These are phyloP conservation scores for Caradrina clavipalpis DNA, from an alignment of 2,888 invertebrate genomes.

Conservation along the genomic window DNA sequence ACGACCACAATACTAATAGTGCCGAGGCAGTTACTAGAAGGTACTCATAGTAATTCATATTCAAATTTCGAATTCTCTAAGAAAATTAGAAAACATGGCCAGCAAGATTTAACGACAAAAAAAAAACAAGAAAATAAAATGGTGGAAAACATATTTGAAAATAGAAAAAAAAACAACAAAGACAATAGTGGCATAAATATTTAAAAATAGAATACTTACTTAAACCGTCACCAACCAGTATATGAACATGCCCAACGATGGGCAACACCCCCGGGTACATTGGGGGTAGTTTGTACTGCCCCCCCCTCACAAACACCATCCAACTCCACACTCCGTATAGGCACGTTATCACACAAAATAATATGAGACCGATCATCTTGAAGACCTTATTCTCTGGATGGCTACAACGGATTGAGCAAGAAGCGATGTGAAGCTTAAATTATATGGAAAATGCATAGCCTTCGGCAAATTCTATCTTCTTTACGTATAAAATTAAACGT, in stretches of 20 bases:
- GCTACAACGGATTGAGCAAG: slow-evolving; percentile 2
- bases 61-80: not conserved
- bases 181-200: not conserved
- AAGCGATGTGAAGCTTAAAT: not conserved
- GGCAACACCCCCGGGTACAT: slow-evolving; percentile 52
- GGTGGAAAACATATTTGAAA: not conserved
- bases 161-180: not conserved
- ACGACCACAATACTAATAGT: too few species aligned
- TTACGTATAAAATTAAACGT: not conserved
- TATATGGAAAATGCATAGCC: slow-evolving; percentile 23
- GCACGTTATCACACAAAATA: slow-evolving; percentile 40
- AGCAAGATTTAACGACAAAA: not conserved
- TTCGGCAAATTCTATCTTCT: not conserved
- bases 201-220: slow-evolving; percentile 43
- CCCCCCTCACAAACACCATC: slow-evolving; percentile 25
- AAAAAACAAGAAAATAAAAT: not conserved
- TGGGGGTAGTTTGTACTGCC: slow-evolving; percentile 48
- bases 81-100: not conserved
- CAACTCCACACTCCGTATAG: slow-evolving; percentile 43
- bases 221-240: slow-evolving; percentile 53
- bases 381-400: not conserved
- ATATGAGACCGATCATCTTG: slow-evolving; percentile 38
- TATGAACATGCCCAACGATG: slow-evolving; percentile 51
- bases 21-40: too few species aligned
- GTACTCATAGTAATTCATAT: too few species aligned